A percentile compares a stretch with the other conserved stretches of the same genome.
Evolutionary conservation across 2,888 invertebrate genomes (phyloP).

Genomic region (Nymphalis polychloros): DNA sequence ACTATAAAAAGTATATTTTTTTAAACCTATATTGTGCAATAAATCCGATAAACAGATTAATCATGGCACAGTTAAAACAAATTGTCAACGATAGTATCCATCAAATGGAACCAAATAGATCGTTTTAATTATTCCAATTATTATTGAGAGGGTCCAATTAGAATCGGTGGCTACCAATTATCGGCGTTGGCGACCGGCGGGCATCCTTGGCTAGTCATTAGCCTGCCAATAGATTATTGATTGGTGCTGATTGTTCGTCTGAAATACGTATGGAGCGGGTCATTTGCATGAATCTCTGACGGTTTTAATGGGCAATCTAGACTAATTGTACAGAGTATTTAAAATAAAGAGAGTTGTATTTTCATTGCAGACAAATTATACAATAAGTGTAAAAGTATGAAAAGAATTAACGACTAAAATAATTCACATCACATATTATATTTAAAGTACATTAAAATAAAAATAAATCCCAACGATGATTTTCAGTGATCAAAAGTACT

Average conservation of each 20-base stretch:
- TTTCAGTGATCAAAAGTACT: no score
- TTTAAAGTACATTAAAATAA: no score
- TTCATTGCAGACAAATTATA: no score
- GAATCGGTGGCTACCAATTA: constrained; percentile 67
- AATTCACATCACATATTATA: no score
- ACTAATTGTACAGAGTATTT: constrained; percentile 70
- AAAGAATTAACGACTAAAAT: no score
- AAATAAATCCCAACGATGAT: no score
- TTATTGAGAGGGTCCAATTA: constrained; percentile 67
- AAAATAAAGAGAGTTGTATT: constrained; percentile 11
- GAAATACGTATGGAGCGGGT: constrained; percentile 56
- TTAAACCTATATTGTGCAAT: no score
- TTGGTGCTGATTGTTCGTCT: constrained; percentile 77
- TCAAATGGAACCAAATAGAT: constrained; percentile 36
- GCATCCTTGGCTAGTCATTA: constrained; percentile 79
- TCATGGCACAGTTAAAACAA: constrained; percentile 38
- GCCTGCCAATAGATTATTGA: constrained; percentile 79
- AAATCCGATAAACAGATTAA: constrained; percentile 19
- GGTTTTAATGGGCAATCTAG: constrained; percentile 68
- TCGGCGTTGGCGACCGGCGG: constrained; percentile 56
- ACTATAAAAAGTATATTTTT: no score
- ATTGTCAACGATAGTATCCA: constrained; percentile 40
- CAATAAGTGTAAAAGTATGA: no score
- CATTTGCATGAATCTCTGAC: constrained; percentile 76
- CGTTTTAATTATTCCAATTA: constrained; percentile 74